Base-by-base conservation (phyloP, 2,113 vertebrate genomes). In the Nothobranchius kuhntae region DNA sequence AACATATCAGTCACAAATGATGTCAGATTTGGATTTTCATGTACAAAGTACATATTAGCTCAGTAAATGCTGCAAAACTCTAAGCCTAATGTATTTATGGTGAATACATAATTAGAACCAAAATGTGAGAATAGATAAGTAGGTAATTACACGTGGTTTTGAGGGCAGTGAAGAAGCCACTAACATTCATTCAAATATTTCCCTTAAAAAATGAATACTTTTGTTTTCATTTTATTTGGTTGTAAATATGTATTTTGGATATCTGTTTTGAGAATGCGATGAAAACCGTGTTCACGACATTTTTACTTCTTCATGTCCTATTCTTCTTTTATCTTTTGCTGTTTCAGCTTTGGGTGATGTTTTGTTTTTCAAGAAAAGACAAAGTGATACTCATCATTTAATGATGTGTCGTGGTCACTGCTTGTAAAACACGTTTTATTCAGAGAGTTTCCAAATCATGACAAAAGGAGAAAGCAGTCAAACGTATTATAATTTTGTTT, bases 161-260 rank as follows among this genome's bases (percentile, higher is more conserved):
- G 71, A 76, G 61, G 61, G 84, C 56, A 69, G 26, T 71, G 15
- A 61, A 30, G 30, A 30, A 30, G 30, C 30, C 30, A 63, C 63
- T 78, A 46, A 77, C 80, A 80, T 68, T 67, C 0, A 71, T 65
- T 69, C 59, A 58, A 58, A 68, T 13, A 56, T 59, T 80, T 72
- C 77, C 82, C 75, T 84, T 60, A 68, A 77, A 68, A 53, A 44
- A 65, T 47, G 44, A 72, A 40, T 46, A 72, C 66, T 68, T 46
- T 62, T 15, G 71, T 46, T 50, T 64, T 57, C 67, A 72, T 71
- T 75, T 67, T 40, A 68, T 85, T 79, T 68, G 67, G 80, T 83
- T 94, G 92, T 93, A 94, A 86, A 92, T 92, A 92, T 87, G 80
- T 87, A 85, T 89, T 89, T 86, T 92, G 80, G 80, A 88, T 89